Conservation (phyloP, 2,888 invertebrate genomes). For the Sialis fuliginosa region DNA sequence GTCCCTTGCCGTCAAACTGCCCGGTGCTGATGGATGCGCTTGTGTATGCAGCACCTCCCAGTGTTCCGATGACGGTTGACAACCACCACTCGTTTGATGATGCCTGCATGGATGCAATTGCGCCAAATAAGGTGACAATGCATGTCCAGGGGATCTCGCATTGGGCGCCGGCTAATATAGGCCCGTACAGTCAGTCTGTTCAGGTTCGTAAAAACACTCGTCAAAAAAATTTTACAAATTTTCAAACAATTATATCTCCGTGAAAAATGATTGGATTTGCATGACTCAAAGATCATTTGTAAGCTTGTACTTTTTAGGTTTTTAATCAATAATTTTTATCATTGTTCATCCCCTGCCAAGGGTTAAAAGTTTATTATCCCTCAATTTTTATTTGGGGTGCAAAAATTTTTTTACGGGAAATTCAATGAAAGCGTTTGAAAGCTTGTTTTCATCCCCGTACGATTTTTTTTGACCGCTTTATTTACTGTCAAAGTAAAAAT, state of each 20-base stretch:
- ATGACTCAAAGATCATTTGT: too few relatives aligned
- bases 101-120: slow-evolving; percentile 24
- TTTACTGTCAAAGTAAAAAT: too few relatives aligned
- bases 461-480: too few relatives aligned
- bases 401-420: too few relatives aligned
- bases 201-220: slow-evolving; percentile 47
- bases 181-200: slow-evolving; percentile 87
- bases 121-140: slow-evolving; percentile 40
- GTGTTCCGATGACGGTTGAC: slow-evolving; percentile 11
- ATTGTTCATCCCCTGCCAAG: neutral
- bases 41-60: slow-evolving; percentile 27
- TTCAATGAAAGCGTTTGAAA: too few relatives aligned
- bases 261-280: too few relatives aligned
- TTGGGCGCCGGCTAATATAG: slow-evolving; percentile 97
- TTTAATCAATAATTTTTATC: too few relatives aligned
- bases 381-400: too few relatives aligned
- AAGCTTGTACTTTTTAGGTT: neutral
- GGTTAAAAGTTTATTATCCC: too few relatives aligned
- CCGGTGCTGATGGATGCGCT: slow-evolving; percentile 65
- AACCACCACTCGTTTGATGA: slow-evolving; percentile 16
- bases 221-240: too few relatives aligned
- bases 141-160: slow-evolving; percentile 92
- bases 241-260: too few relatives aligned
- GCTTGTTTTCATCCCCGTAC: too few relatives aligned
- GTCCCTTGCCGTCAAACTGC: slow-evolving; percentile 48